A percentile compares a stretch with the other conserved stretches of the same genome.
Evolutionary conservation across 2,888 invertebrate species (phyloP).

Genomic region (Entomobrya multifasciata): DNA sequence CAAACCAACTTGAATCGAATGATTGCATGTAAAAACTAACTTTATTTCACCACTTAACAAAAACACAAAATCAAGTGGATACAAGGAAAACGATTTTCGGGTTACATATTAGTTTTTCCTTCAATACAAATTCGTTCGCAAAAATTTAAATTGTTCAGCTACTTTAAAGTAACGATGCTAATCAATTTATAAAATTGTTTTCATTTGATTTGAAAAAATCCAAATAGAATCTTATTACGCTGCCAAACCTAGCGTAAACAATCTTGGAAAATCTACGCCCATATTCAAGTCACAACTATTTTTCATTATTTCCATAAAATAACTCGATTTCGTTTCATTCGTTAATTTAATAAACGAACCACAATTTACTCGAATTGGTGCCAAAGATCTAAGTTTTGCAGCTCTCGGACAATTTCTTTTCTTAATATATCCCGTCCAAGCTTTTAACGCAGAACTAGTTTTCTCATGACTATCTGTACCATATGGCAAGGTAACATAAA

Average conservation of each 20-base stretch:
- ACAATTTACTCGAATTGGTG: slow-evolving; percentile 10
- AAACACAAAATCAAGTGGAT: too few species aligned
- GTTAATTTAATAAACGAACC: slow-evolving; percentile 11
- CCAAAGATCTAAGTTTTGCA: not conserved
- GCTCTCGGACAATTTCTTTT: not conserved
- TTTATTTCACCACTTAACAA: too few species aligned
- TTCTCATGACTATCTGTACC: slow-evolving; percentile 47
- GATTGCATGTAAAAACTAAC: too few species aligned
- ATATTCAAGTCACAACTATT: slow-evolving; percentile 19
- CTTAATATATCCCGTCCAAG: not conserved
- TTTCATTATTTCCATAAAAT: not conserved
- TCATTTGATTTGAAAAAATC: too few species aligned
- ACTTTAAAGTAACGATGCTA: too few species aligned
- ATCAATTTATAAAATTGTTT: too few species aligned
- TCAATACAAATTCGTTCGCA: too few species aligned
- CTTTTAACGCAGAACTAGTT: not conserved
- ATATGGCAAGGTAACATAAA: slow-evolving; percentile 29
- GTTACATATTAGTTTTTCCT: too few species aligned
- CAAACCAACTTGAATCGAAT: too few species aligned
- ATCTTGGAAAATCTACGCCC: not conserved
- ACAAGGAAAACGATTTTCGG: too few species aligned
- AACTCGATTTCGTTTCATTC: slow-evolving; percentile 26
- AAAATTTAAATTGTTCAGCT: too few species aligned
- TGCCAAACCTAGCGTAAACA: not conserved
- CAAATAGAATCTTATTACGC: too few species aligned